Percentiles rank a stretch among this genome's conserved stretches.
Evolutionary conservation across 2,113 vertebrate genomes (phyloP).

Genomic region (Atractosteus spatula): DNA sequence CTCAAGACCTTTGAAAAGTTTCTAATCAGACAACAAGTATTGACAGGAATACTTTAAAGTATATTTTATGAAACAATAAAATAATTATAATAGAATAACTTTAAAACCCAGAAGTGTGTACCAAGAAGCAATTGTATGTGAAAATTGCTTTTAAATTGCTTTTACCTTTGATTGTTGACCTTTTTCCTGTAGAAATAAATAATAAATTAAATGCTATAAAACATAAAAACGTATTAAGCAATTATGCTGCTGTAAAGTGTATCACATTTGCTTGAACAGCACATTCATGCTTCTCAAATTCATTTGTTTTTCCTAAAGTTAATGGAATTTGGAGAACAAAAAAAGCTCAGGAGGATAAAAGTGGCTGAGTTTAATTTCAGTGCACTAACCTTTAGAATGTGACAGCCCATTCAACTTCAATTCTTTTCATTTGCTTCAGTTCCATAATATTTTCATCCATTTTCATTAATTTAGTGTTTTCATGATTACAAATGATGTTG

Average conservation of each 20-base stretch:
- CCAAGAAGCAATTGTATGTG: too few relatives aligned
- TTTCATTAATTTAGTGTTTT: constrained; percentile 16
- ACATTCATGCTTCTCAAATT: background rate
- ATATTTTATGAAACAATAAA: too few relatives aligned
- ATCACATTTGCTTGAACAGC: background rate
- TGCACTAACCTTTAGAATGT: constrained; percentile 19
- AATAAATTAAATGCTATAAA: too few relatives aligned
- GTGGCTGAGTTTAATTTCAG: constrained; percentile 15
- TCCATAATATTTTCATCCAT: constrained; percentile 5
- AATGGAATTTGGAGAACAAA: constrained; percentile 18
- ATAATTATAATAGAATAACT: too few relatives aligned
- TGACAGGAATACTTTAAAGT: too few relatives aligned
- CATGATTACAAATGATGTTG: constrained; percentile 19
- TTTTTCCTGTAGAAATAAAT: too few relatives aligned
- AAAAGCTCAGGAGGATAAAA: constrained; percentile 1
- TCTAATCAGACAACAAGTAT: too few relatives aligned
- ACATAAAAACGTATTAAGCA: too few relatives aligned
- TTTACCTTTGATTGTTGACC: too few relatives aligned
- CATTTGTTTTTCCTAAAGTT: constrained; percentile 3
- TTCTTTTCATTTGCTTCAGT: constrained; percentile 7
- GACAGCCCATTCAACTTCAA: constrained; percentile 7
- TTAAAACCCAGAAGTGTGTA: too few relatives aligned
- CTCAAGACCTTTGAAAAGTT: too few relatives aligned
- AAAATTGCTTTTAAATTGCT: too few relatives aligned
- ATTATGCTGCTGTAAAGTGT: background rate